phyloP scores from a whole-genome alignment of 2,113 vertebrate species.

The Vicugna pacos region DNA sequence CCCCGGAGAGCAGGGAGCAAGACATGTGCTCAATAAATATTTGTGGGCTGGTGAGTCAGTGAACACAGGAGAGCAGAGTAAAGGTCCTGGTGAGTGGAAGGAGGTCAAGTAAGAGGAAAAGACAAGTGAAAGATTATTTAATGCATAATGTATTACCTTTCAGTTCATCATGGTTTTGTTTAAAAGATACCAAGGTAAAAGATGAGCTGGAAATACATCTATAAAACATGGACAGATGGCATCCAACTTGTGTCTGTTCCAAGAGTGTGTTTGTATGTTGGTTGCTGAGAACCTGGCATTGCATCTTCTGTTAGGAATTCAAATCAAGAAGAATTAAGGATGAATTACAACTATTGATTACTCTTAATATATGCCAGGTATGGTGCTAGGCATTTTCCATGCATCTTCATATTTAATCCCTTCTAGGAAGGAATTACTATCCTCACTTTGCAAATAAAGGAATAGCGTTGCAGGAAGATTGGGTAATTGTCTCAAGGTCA shows the following conservation, averaged over 20 bases:
- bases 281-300: neutral
- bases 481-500: neutral
- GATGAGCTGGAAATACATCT: neutral
- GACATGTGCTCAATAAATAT: neutral
- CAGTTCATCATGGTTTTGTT: neutral
- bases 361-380: fast-evolving
- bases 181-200: neutral
- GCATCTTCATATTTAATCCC: neutral
- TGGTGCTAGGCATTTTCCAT: fast-evolving
- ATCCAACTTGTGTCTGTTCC: neutral
- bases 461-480: no score
- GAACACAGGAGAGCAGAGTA: neutral
- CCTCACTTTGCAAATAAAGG: neutral
- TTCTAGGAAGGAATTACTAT: neutral
- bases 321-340: no score
- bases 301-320: neutral
- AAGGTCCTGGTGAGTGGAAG: neutral
- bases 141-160: neutral
- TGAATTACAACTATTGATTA: fast-evolving
- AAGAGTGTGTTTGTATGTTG: no score
- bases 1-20: neutral
- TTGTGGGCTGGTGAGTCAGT: neutral
- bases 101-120: no score
- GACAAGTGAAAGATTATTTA: neutral
- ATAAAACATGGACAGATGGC: neutral